phyloP scores from a whole-genome alignment of 92 coral and sea anemone genomes.

The Umimayanthus kanabou region DNA sequence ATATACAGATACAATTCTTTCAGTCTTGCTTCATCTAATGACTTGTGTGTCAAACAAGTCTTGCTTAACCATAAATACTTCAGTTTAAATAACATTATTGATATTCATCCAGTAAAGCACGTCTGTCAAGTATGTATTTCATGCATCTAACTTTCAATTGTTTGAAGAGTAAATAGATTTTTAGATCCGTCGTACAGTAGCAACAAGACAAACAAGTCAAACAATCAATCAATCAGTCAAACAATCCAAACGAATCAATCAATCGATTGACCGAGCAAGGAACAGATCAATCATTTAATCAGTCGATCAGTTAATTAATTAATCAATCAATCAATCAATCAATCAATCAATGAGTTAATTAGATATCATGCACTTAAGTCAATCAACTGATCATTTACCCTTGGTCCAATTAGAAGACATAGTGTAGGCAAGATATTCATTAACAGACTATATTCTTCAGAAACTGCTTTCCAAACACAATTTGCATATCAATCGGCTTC shows the following conservation, averaged over 20 bases:
- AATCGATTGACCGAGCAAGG: neutral
- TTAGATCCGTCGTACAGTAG: neutral
- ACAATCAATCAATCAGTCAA: neutral
- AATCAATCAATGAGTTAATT: neutral
- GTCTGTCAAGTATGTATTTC: neutral
- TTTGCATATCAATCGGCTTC: neutral
- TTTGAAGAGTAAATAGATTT: slow-evolving; percentile 8
- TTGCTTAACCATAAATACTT: neutral
- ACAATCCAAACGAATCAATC: neutral
- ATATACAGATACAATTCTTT: neutral
- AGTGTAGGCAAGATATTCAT: neutral
- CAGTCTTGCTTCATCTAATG: neutral
- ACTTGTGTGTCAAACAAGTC: neutral
- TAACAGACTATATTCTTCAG: neutral
- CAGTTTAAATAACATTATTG: slow-evolving; percentile 4
- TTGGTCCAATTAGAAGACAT: neutral
- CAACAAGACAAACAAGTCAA: slow-evolving; percentile 3
- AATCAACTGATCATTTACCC: neutral
- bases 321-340: neutral
- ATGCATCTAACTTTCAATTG: neutral
- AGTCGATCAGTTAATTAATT: neutral
- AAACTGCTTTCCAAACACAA: neutral
- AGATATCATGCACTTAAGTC: neutral
- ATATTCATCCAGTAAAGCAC: neutral
- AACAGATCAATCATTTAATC: neutral